Percentiles rank a stretch among this genome's conserved stretches.
Evolutionary conservation across 2,113 vertebrate species (phyloP).

Genomic region (Phaethornis superciliosus): DNA sequence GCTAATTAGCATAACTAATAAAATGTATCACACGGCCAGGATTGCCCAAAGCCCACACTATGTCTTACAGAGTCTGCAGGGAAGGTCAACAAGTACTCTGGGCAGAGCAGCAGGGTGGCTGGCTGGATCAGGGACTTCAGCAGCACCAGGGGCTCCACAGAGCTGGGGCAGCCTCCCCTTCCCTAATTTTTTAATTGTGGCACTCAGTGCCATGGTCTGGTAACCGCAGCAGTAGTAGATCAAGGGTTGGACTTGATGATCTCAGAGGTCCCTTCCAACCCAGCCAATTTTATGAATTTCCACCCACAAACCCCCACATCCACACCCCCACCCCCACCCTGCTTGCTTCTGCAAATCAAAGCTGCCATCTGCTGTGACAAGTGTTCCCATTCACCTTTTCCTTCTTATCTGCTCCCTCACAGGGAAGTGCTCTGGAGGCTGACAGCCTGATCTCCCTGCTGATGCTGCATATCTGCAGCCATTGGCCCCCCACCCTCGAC

Average conservation of each 20-base stretch:
- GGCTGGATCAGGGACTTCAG: not conserved
- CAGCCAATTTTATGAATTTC: too few species aligned
- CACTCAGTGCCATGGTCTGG: too few species aligned
- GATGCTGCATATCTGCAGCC: constrained; percentile 74
- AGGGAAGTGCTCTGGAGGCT: constrained; percentile 76
- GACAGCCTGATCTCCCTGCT: constrained; percentile 70
- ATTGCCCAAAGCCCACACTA: not conserved
- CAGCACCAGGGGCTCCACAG: not conserved
- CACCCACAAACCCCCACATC: too few species aligned
- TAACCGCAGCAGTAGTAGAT: too few species aligned
- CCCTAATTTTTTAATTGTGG: too few species aligned
- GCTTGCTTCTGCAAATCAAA: constrained; percentile 76
- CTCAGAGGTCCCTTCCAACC: too few species aligned
- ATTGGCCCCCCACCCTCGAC: constrained; percentile 23
- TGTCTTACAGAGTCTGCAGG: not conserved
- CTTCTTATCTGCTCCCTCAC: constrained; percentile 84
- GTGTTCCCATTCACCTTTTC: constrained; percentile 86
- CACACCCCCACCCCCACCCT: too few species aligned
- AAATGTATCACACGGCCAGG: not conserved
- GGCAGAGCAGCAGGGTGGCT: not conserved
- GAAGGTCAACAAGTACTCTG: not conserved
- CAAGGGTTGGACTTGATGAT: too few species aligned
- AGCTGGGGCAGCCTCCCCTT: not conserved
- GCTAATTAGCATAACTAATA: constrained; percentile 70
- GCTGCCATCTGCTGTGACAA: constrained; percentile 81